Conservation (phyloP, 2,113 vertebrate species). For the Lanius collurio region DNA sequence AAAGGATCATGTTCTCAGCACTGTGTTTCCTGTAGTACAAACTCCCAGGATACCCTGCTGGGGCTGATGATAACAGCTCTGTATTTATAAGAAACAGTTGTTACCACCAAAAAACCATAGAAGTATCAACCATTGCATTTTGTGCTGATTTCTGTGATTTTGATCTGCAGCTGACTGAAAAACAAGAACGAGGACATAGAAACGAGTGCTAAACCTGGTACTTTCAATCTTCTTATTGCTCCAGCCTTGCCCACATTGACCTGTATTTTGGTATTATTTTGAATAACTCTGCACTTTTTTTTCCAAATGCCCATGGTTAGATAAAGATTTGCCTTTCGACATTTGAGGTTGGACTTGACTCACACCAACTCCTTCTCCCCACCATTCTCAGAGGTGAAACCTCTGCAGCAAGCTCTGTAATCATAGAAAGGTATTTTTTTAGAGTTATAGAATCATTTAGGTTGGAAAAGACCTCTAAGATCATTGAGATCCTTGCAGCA, state of each 20-base stretch:
- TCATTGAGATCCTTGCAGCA: neutral
- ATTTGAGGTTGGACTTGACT: neutral
- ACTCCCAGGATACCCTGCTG: neutral
- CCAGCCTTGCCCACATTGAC: neutral
- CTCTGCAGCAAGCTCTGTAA: neutral
- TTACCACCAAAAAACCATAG: neutral
- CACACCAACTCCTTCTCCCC: neutral
- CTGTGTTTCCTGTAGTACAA: neutral
- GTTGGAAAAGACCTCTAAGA: neutral
- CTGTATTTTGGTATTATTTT: neutral
- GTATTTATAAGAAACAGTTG: neutral
- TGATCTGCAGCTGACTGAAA: neutral
- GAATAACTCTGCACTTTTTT: neutral
- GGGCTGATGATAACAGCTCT: neutral
- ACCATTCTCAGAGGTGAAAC: neutral
- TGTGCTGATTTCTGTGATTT: conserved; percentile 15
- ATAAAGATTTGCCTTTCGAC: neutral
- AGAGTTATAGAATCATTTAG: neutral
- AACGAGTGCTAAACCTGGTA: neutral
- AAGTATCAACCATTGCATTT: neutral
- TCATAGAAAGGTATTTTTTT: neutral
- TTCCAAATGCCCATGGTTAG: neutral
- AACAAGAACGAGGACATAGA: neutral
- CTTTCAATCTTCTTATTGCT: neutral
- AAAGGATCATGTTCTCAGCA: fast-evolving